phyloP scores from a whole-genome alignment of 1,140 invertebrate genomes.

The Lepidotrigona ventralis region DNA sequence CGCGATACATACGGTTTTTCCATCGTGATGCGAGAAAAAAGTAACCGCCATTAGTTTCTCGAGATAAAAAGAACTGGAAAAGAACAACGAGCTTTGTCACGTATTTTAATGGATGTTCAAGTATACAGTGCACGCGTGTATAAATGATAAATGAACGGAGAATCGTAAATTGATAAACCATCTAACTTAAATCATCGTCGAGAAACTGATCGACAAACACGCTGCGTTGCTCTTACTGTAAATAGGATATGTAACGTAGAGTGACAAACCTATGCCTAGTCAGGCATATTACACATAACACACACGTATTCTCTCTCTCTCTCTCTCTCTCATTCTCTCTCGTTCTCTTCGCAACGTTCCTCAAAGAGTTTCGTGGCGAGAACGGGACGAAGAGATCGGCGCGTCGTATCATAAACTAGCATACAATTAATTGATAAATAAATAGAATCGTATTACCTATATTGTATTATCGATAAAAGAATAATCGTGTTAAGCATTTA shows the following conservation, averaged over 20 bases:
- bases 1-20: neutral
- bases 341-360: neutral
- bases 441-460: conserved; percentile 49
- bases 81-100: neutral
- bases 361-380: neutral
- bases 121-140: neutral
- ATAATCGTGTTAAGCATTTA: conserved; percentile 48
- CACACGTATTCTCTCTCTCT: too few species aligned
- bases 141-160: conserved; percentile 11
- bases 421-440: conserved; percentile 42
- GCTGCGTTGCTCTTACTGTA: conserved; percentile 75
- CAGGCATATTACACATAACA: conserved; percentile 41
- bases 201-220: conserved; percentile 51
- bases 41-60: neutral
- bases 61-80: neutral
- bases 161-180: conserved; percentile 11
- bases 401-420: conserved; percentile 39
- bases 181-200: conserved; percentile 36
- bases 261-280: conserved; percentile 48
- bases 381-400: conserved; percentile 11
- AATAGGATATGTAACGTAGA: conserved; percentile 73
- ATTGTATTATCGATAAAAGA: conserved; percentile 42
- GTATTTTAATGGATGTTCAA: neutral
- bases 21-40: neutral
- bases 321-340: conserved; percentile 10